Base-by-base conservation (phyloP, 2,888 invertebrate genomes). In the Priocnemis perturbator region DNA sequence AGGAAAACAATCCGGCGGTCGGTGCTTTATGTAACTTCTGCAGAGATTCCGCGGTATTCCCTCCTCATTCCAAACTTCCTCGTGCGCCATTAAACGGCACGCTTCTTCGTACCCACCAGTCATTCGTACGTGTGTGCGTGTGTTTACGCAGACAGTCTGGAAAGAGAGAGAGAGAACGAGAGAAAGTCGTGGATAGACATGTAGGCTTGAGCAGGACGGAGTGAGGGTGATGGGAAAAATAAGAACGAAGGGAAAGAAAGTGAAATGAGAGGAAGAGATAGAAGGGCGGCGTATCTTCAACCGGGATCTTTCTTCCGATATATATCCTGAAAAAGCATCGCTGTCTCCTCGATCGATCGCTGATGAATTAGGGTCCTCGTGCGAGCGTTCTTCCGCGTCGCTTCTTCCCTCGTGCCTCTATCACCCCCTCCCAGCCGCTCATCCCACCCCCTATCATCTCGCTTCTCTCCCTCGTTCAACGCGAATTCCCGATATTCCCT, bases 311-410 rank as follows among this genome's bases (percentile, higher is more conserved):
- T 60, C 37, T 30, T 20, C 26, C 44, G 58, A 65, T 64, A 44
- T 64, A 44, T 19, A 37, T 64, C 23, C 21, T 30, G 52, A 11
- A 45, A 67, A 67, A 44, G 45, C 20, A 45, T 67, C 64, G 50
- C 30, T 62, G 67, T 60, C 63, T 59, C 50, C 15, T 2, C 55
- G 53, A 60, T 69, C 66, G 73, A 74, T 74, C 23, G 56, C 21
- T 55, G 48, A 69, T 73, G 64, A 73, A 69, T 73, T 69, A 74
- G 61, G 47, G 60, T 63, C 26, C 69, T 66, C 69, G 48, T 21
- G 73, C 55, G 73, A 65, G 64, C 68, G 67, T 62, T 58, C 71
- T 73, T 71, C 61, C 64, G 64, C 48, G 60, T 73, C 61, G 48
- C 71, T 71, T 67, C 50, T n/a, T 50, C 50, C 50, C 50, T 11